These are phyloP conservation scores for Bagarius yarrelli DNA, from an alignment of 2,113 vertebrate genomes.

Conservation along the genomic window DNA sequence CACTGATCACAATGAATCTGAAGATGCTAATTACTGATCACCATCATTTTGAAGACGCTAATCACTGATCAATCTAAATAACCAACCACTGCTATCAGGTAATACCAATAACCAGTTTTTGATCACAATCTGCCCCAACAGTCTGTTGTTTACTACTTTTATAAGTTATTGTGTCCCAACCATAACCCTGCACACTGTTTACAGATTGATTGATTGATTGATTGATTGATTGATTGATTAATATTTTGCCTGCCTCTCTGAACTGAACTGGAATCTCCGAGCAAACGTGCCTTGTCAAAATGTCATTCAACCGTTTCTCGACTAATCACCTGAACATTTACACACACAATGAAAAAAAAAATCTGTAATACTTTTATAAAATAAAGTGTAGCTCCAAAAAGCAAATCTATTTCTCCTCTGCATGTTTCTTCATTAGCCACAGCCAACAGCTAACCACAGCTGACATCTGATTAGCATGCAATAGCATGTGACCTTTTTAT, in stretches of 20 bases:
- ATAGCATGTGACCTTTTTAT: constrained; percentile 42
- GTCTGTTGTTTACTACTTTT: not conserved
- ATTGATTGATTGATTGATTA: too few species aligned
- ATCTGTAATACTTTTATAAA: constrained; percentile 14
- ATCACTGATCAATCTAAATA: not conserved
- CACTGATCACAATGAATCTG: too few species aligned
- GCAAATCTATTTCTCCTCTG: constrained; percentile 5
- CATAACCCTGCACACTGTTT: not conserved
- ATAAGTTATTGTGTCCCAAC: not conserved
- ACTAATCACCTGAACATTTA: constrained; percentile 27
- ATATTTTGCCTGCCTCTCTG: too few species aligned
- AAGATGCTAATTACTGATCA: too few species aligned
- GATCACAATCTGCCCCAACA: too few species aligned
- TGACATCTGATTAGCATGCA: constrained; percentile 53
- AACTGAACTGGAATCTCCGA: constrained; percentile 6
- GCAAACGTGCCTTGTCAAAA: too few species aligned
- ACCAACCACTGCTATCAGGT: too few species aligned
- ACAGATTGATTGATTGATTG: not conserved
- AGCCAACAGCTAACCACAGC: constrained; percentile 46
- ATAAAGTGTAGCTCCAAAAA: constrained; percentile 30
- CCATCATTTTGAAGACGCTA: too few species aligned
- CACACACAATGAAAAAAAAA: constrained; percentile 6
- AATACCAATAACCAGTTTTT: too few species aligned
- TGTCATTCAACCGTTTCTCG: not conserved
- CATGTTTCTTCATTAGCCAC: constrained; percentile 15